phyloP scores from a whole-genome alignment of 2,888 invertebrate species.

The Cephalotes varians region DNA sequence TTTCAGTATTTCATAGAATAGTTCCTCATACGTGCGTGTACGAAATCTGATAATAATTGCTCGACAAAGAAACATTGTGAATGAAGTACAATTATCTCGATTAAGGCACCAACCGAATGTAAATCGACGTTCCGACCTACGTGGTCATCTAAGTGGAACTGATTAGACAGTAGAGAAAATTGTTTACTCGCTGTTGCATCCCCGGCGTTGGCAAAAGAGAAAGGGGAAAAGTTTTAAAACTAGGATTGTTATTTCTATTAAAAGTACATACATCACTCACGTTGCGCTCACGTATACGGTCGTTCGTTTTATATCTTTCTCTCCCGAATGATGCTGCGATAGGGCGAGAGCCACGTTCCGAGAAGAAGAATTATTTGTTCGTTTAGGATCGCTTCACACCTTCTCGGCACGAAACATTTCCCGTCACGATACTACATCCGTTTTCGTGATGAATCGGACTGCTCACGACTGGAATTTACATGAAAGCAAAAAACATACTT shows the following conservation, averaged over 20 bases:
- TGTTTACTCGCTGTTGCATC: slow-evolving; percentile 21
- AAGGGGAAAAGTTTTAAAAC: slow-evolving; percentile 44
- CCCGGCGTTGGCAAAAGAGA: slow-evolving; percentile 32
- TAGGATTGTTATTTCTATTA: slow-evolving; percentile 55
- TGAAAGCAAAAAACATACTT: slow-evolving; percentile 54
- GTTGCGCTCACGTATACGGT: not conserved
- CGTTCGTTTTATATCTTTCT: slow-evolving; percentile 20
- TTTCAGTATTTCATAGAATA: not conserved
- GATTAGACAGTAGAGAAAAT: slow-evolving; percentile 42
- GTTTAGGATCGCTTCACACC: slow-evolving; percentile 48
- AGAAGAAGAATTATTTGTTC: slow-evolving; percentile 31
- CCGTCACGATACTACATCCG: slow-evolving; percentile 51
- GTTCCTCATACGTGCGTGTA: not conserved
- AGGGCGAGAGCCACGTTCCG: slow-evolving; percentile 30
- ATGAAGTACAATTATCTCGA: slow-evolving; percentile 14
- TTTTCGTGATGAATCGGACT: slow-evolving; percentile 55
- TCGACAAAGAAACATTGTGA: not conserved
- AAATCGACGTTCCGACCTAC: slow-evolving; percentile 5
- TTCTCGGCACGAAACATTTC: slow-evolving; percentile 30
- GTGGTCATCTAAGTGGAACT: slow-evolving; percentile 42
- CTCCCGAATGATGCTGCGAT: slow-evolving; percentile 51
- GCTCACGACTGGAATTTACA: slow-evolving; percentile 46
- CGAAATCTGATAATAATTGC: not conserved
- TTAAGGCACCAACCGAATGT: not conserved
- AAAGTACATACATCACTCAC: not conserved